Evolutionary conservation across 2,888 invertebrate genomes (phyloP), one percentile per base, ranked within the genome.

Genomic region (Rhabditoides inermis): DNA sequence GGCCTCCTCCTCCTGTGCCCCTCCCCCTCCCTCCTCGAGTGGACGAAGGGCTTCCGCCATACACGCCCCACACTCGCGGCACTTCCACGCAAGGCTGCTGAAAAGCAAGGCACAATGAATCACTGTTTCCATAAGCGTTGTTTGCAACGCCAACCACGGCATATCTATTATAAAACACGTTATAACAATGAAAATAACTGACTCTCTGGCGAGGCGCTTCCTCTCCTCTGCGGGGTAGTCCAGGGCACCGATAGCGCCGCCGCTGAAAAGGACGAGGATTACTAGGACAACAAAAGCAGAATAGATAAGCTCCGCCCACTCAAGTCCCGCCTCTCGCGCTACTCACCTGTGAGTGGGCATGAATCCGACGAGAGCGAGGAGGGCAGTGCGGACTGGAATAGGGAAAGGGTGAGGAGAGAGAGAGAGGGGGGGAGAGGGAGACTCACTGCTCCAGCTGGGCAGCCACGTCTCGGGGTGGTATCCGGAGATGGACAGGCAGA

Each of bases 381-480:
- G 80, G 12, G 90, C 90, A 49, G 91, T 92, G 58, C 91, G 83
- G 63, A 92, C 82, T 81, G 66, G 54, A 70, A 68, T 10, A 22
- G 23, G 2, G 12, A 51, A 26, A n/a, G n/a, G n/a, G n/a, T 20
- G 37, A 23, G 10, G 23, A 40, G 40, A 3, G 10, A 15, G 18
- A 40, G 12, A 4, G n/a, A 22, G 5, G n/a, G 5, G 23, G 41
- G 20, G 10, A 3, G 10, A 41, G 12, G 6, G 51, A 42, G 39
- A 72, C 80, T 75, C 63, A 81, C 81, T 90, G 28, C 90, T 90
- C 92, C 92, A 92, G 2, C 89, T 90, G 26, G 92, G 92, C 76
- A 90, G 88, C 92, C 92, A 94, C 35, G 89, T 88, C 78, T 94
- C 92, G n/a, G 91, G 92, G 78, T 92, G 92, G 79, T 90, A 86